Evolutionary conservation across 2,113 vertebrate genomes (phyloP).

Genomic region (Scopus umbretta): DNA sequence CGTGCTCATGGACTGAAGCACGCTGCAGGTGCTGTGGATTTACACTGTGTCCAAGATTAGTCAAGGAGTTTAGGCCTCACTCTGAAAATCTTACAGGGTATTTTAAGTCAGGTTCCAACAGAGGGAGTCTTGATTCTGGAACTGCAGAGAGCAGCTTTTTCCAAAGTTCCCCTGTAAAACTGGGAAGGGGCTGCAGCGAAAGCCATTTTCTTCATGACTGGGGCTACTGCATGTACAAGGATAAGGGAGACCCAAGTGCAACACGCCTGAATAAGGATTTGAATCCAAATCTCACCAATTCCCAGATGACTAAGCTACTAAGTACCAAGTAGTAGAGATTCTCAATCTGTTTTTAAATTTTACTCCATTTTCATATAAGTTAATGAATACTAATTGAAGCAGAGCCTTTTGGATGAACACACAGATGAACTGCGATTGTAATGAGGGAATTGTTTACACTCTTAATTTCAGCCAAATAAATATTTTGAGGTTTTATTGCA

Average conservation of each 20-base stretch:
- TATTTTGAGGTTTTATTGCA: neutral
- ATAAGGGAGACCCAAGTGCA: neutral
- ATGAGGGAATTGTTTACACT: neutral
- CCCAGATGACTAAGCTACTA: neutral
- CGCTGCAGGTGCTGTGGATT: accelerated
- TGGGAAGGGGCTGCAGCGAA: neutral
- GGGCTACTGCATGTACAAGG: neutral
- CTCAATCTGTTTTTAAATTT: neutral
- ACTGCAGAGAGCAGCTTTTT: neutral
- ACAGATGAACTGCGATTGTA: neutral
- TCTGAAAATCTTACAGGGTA: neutral
- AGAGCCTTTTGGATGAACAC: neutral
- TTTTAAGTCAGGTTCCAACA: neutral
- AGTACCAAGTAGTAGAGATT: neutral
- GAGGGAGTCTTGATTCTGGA: neutral
- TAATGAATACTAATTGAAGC: neutral
- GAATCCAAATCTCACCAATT: neutral
- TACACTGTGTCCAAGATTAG: neutral
- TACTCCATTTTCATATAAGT: neutral
- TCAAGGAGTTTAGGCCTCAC: neutral
- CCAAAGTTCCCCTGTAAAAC: neutral
- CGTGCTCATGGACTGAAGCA: accelerated
- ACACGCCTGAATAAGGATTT: neutral
- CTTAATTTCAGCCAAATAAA: neutral
- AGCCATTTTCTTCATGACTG: accelerated